A percentile compares a stretch with the other conserved stretches of the same genome.
phyloP scores from a whole-genome alignment of 2,888 invertebrate species.

The Nephrotoma guestfalica region DNA sequence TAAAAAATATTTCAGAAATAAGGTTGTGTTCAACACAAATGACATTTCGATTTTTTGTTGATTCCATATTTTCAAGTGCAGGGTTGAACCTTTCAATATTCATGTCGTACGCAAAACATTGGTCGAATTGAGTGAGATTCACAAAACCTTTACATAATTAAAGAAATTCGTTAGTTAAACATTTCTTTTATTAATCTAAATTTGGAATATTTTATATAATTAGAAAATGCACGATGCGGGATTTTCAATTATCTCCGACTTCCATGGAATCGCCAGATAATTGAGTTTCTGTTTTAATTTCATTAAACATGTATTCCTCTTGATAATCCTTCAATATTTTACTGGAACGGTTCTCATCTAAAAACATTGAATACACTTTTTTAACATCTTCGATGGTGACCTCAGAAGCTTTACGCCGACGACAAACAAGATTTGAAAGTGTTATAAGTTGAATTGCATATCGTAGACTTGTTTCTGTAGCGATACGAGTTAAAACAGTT shows the following conservation, averaged over 20 bases:
- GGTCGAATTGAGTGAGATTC: not conserved
- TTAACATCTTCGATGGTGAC: constrained; percentile 82
- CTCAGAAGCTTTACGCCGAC: constrained; percentile 74
- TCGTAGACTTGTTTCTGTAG: constrained; percentile 82
- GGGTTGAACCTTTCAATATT: not conserved
- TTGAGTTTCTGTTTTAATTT: constrained; percentile 24
- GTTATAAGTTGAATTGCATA: constrained; percentile 98
- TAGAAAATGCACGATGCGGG: not conserved
- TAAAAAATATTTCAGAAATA: not conserved
- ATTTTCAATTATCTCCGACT: constrained; percentile 15
- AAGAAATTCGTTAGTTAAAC: not conserved
- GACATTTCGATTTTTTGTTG: not conserved
- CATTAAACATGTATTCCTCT: constrained; percentile 88
- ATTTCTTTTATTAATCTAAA: not conserved
- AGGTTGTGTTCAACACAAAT: not conserved
- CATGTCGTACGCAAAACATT: too few species aligned
- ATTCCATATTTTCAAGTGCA: not conserved
- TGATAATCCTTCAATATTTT: constrained; percentile 92
- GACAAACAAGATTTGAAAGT: constrained; percentile 85
- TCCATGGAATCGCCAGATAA: constrained; percentile 25
- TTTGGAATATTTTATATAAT: not conserved
- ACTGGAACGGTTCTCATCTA: constrained; percentile 86
- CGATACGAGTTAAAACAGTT: constrained; percentile 81
- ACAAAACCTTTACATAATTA: not conserved
- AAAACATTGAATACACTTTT: constrained; percentile 85